These are phyloP conservation scores for Toxotes jaculatrix DNA, from an alignment of 2,113 vertebrate species.

Conservation along the genomic window DNA sequence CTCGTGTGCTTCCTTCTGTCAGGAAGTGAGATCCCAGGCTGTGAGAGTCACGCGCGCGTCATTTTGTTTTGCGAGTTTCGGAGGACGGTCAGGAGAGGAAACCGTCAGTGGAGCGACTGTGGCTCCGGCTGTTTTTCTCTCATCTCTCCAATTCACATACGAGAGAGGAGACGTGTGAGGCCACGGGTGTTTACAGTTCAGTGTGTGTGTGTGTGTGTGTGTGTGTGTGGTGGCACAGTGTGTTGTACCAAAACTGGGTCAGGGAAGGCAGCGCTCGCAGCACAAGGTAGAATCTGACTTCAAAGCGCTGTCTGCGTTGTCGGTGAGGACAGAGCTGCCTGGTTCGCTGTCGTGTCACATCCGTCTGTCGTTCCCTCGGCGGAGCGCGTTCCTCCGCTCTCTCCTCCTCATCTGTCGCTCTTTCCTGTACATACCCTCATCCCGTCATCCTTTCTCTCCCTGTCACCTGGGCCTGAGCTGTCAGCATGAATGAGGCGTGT, in stretches of 20 bases:
- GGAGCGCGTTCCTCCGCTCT: background rate
- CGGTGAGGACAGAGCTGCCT: constrained; percentile 35
- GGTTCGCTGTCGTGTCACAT: constrained; percentile 61
- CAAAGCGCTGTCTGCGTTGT: constrained; percentile 43
- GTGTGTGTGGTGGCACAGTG: background rate
- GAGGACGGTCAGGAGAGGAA: constrained; percentile 10
- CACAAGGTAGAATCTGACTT: constrained; percentile 49
- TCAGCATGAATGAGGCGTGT: constrained; percentile 42
- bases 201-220: background rate
- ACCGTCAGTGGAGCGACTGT: constrained; percentile 47
- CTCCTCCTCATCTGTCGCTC: constrained; percentile 39
- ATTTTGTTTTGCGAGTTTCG: constrained; percentile 26
- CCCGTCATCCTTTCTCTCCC: constrained; percentile 52
- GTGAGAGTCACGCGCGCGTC: constrained; percentile 49
- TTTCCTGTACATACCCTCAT: constrained; percentile 23
- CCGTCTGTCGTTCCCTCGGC: constrained; percentile 27
- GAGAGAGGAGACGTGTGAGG: background rate
- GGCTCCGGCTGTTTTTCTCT: constrained; percentile 3
- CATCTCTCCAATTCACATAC: background rate
- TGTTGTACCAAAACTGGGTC: constrained; percentile 61
- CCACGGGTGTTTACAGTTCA: constrained; percentile 15
- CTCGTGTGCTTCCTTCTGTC: constrained; percentile 49
- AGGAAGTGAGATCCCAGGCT: constrained; percentile 48
- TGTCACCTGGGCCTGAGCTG: constrained; percentile 60
- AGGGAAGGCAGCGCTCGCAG: constrained; percentile 26